A percentile compares a stretch with the other conserved stretches of the same genome.
Evolutionary conservation across 2,113 vertebrate genomes (phyloP).

Genomic region (Ibidorhyncha struthersii): DNA sequence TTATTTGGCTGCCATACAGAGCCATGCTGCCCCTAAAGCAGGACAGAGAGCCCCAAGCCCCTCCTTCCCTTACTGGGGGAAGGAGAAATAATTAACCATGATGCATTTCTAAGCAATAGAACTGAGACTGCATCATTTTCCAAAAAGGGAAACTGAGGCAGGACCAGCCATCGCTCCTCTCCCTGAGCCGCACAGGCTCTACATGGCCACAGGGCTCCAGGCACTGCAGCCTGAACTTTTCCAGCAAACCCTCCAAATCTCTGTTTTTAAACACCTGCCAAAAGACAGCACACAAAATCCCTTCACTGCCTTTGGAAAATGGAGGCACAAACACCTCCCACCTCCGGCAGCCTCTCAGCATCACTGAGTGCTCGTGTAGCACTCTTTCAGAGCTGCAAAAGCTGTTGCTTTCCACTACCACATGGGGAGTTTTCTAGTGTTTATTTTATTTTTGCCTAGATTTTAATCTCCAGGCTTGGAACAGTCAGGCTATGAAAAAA

Average conservation of each 20-base stretch:
- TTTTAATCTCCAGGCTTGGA: neutral
- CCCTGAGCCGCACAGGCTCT: fast-evolving
- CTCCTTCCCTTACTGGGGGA: neutral
- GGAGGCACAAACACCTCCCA: neutral
- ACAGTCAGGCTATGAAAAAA: neutral
- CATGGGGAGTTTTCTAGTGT: fast-evolving
- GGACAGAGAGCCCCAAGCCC: neutral
- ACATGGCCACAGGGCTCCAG: neutral
- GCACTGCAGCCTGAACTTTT: too few relatives aligned
- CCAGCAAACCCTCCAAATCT: neutral
- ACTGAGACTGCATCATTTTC: neutral
- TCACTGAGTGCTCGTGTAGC: fast-evolving
- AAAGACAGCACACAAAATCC: neutral
- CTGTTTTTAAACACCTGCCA: neutral
- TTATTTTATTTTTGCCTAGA: neutral
- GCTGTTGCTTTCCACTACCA: neutral
- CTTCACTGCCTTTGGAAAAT: neutral
- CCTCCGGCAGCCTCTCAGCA: neutral
- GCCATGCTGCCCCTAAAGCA: neutral
- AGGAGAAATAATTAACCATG: neutral
- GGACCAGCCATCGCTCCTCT: neutral
- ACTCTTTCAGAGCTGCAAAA: neutral
- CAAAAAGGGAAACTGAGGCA: neutral
- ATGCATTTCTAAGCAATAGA: neutral
- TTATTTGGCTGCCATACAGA: fast-evolving